Percentiles rank a stretch among this genome's conserved stretches.
Evolutionary conservation across 1,140 invertebrate species (phyloP).

Genomic region (Hestina assimilis): DNA sequence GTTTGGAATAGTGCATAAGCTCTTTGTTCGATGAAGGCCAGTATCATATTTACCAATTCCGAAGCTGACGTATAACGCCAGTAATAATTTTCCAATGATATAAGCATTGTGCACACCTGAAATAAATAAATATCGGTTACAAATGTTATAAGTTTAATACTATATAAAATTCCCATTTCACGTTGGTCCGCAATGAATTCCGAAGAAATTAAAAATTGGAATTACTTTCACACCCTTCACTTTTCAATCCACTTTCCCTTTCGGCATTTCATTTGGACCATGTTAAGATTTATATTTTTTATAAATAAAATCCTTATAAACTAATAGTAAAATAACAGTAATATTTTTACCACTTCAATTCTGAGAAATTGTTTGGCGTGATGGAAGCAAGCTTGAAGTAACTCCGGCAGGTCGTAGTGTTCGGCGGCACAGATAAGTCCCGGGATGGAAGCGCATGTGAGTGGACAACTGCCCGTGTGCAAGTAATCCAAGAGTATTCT

Average conservation of each 20-base stretch:
- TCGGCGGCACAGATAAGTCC: conserved; percentile 96
- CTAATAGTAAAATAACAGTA: background rate
- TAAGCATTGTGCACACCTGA: conserved; percentile 93
- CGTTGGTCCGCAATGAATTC: no score
- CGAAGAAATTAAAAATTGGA: no score
- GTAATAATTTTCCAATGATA: conserved; percentile 95
- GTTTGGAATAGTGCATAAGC: conserved; percentile 90
- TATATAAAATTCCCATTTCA: no score
- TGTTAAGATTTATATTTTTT: background rate
- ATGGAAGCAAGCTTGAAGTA: conserved; percentile 96
- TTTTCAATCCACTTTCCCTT: no score
- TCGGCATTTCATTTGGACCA: no score
- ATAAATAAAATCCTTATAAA: background rate
- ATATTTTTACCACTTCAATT: conserved; percentile 88
- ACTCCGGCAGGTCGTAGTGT: conserved; percentile 95
- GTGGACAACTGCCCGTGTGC: conserved; percentile 93
- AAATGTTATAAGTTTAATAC: no score
- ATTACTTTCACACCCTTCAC: no score
- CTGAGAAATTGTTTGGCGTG: conserved; percentile 95
- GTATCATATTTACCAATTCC: conserved; percentile 95
- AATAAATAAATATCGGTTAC: conserved; percentile 45
- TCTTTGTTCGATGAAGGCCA: conserved; percentile 92
- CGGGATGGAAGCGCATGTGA: conserved; percentile 95
- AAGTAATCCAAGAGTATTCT: conserved; percentile 93
- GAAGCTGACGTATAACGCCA: conserved; percentile 96